Evolutionary conservation across 2,113 vertebrate genomes (phyloP), one percentile per base, ranked within the genome.

Genomic region (Nymphicus hollandicus): DNA sequence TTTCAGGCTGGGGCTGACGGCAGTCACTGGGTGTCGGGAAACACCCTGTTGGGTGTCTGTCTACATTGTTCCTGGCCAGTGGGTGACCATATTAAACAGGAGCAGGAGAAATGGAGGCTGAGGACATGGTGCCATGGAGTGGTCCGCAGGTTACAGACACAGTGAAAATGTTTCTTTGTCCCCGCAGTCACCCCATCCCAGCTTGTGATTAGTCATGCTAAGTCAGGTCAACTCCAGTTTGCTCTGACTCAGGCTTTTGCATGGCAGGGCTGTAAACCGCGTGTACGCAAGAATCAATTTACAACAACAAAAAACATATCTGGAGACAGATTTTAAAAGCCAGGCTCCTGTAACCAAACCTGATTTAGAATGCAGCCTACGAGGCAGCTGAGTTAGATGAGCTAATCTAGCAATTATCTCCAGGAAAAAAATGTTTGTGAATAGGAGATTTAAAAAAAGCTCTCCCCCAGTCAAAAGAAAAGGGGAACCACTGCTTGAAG

Each of bases 351-450:
- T 43, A 83, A 73, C 43, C 22, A 76, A 89, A 79, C 71, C 43
- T 52, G 44, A 56, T 79, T 86, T 82, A 80, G 52, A 80, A 28
- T 10, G 18, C 94, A 90, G 66, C 90, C 90, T 91, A 64, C 1
- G 3, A 90, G 68, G 83, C 58, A 93, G 82, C 37, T 94, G 88
- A 88, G 83, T 58, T 86, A 88, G 60, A 70, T 81, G 53, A 92
- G 82, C 31, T 90, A 83, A 86, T 80, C 44, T 72, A 66, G n/a
- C 28, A 80, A 66, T 58, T 86, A 81, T 28, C 13, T 86, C 46
- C 60, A 80, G 53, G 43, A 53, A 55, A 49, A 83, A 86, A 89
- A 56, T 11, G 23, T 64, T 72, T 90, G 37, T 71, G 46, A 79
- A 66, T 35, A 24, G 10, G 23, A 29, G 19, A 37, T 68, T 91